These are phyloP conservation scores for Aurelia aurita complex sp. Pacific DNA, from an alignment of 30 jellyfish, hydroid and myxozoan genomes.

Conservation along the genomic window DNA sequence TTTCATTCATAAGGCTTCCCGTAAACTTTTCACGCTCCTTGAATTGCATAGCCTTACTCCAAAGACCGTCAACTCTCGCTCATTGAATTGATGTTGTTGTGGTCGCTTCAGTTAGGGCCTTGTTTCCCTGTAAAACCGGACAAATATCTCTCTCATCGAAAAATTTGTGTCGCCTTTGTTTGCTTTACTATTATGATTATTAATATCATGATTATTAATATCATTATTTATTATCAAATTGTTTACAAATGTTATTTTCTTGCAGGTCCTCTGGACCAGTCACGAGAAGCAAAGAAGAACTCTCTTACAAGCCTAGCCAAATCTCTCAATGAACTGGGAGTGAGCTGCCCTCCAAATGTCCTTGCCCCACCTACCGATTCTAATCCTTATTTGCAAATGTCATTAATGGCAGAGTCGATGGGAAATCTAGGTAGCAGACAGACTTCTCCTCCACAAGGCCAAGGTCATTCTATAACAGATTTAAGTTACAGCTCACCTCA, in stretches of 20 bases:
- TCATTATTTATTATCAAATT: too few relatives aligned
- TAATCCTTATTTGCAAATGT: slow-evolving; percentile 57
- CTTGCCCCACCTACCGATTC: slow-evolving; percentile 69
- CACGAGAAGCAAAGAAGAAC: slow-evolving; percentile 37
- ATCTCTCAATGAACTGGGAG: slow-evolving; percentile 60
- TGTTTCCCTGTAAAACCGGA: too few relatives aligned
- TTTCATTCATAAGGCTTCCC: background rate
- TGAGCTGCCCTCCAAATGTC: slow-evolving; percentile 63
- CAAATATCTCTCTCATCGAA: too few relatives aligned
- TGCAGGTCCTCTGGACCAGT: slow-evolving; percentile 50
- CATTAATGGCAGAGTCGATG: slow-evolving; percentile 34
- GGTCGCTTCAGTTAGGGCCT: too few relatives aligned
- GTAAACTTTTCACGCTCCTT: background rate
- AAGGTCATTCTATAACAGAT: slow-evolving; percentile 63
- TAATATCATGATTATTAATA: too few relatives aligned
- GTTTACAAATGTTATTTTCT: background rate
- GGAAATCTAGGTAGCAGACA: slow-evolving; percentile 5
- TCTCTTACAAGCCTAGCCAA: slow-evolving; percentile 62
- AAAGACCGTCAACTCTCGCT: too few relatives aligned
- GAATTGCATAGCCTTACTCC: too few relatives aligned
- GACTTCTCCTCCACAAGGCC: slow-evolving; percentile 68
- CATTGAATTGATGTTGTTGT: too few relatives aligned
- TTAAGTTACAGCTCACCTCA: slow-evolving; percentile 43
- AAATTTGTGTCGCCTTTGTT: too few relatives aligned
- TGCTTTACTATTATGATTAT: too few relatives aligned